Evolutionary conservation across 2,888 invertebrate species (phyloP).

Genomic region (Eristalis tenax): DNA sequence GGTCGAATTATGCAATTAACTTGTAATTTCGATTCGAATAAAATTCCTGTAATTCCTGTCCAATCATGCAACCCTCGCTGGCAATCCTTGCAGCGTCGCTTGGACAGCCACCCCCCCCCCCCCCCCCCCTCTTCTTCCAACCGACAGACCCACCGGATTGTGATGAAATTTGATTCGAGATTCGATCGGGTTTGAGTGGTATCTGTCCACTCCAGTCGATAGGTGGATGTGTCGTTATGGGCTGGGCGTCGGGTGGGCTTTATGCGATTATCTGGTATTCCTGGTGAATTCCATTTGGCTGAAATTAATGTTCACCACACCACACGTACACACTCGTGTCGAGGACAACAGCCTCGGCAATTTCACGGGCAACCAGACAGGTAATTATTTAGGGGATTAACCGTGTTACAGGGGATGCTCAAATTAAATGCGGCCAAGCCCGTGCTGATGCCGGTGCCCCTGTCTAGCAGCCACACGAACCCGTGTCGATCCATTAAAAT

Average conservation of each 20-base stretch:
- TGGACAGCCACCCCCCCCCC: neutral
- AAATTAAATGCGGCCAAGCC: constrained; percentile 48
- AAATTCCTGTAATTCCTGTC: constrained; percentile 68
- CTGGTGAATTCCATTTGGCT: constrained; percentile 66
- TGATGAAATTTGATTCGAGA: constrained; percentile 67
- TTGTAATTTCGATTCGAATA: constrained; percentile 69
- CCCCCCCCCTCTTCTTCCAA: too few relatives aligned
- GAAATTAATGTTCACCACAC: constrained; percentile 52
- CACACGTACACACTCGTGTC: constrained; percentile 3
- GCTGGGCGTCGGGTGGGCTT: constrained; percentile 25
- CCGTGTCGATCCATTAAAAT: constrained; percentile 24
- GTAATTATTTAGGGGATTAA: constrained; percentile 68
- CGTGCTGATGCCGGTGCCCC: neutral
- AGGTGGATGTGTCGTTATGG: constrained; percentile 9
- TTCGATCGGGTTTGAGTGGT: constrained; percentile 62
- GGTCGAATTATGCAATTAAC: constrained; percentile 70
- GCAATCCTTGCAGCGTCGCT: neutral
- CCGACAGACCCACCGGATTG: neutral
- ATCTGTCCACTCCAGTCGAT: constrained; percentile 54
- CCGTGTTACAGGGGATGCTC: constrained; percentile 48
- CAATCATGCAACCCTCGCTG: constrained; percentile 41
- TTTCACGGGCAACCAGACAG: constrained; percentile 48
- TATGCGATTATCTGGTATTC: constrained; percentile 66
- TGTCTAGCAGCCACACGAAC: neutral
- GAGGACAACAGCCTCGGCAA: constrained; percentile 20